A percentile compares a stretch with the other conserved stretches of the same genome.
Evolutionary conservation across 2,797 vertebrate genomes (phyloP).

Genomic region (Scyliorhinus canicula): DNA sequence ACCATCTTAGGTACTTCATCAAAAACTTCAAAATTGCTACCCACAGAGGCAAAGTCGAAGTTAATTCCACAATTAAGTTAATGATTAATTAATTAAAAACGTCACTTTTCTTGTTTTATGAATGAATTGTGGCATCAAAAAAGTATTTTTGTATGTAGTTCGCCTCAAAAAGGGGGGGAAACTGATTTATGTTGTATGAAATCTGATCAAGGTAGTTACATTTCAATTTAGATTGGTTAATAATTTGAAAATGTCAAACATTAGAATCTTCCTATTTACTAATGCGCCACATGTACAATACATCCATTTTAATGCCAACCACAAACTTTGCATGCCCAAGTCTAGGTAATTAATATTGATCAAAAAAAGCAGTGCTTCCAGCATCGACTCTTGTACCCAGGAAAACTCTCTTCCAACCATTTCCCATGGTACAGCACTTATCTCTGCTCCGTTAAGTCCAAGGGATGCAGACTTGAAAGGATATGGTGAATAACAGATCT

Average conservation of each 20-base stretch:
- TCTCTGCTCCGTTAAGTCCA: background rate
- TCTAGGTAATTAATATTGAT: background rate
- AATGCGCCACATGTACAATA: background rate
- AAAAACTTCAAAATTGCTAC: too few relatives aligned
- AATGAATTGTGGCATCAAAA: background rate
- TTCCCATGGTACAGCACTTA: background rate
- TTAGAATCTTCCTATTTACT: background rate
- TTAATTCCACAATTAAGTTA: too few relatives aligned
- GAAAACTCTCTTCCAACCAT: too few relatives aligned
- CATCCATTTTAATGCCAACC: background rate
- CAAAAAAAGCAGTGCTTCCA: too few relatives aligned
- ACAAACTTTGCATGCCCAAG: background rate
- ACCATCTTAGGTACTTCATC: too few relatives aligned
- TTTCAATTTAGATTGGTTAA: background rate
- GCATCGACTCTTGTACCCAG: too few relatives aligned
- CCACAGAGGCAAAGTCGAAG: too few relatives aligned
- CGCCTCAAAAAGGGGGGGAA: background rate
- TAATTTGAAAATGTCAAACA: background rate
- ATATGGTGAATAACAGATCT: background rate
- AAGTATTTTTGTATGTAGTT: background rate
- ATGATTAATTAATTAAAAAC: too few relatives aligned
- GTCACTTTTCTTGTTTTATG: background rate
- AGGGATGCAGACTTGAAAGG: background rate
- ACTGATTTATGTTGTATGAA: background rate
- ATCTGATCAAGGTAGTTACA: background rate